Base-by-base conservation (phyloP, 1,140 invertebrate species). In the Anadara kagoshimensis region DNA sequence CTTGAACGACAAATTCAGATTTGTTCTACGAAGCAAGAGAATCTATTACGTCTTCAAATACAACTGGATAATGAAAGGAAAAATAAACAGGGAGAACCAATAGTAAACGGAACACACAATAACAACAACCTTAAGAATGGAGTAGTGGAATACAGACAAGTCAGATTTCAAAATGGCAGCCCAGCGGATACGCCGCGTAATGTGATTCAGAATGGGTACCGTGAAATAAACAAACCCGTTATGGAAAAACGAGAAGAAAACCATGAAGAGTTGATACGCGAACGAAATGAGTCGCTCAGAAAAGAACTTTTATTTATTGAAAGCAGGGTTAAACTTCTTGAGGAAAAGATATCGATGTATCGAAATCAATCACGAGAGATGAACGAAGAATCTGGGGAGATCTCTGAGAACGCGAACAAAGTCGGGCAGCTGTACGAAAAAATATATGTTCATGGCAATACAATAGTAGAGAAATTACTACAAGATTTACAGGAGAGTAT, bases 331-430 rank as follows among this genome's bases (percentile, higher is more conserved):
- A 69, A 70, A 62, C 44, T 75, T 4, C 36, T 75, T 7, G 73
- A 75, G 43, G 73, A 75, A 47, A 75, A 69, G 36, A 44, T 75
- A 12, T 53, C 62, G 16, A 54, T 75, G 45, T 75, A 75, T 24
- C 53, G 73, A 11, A 70, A 36, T 14, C 62, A 69, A 36, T 29
- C 51, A 10, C 45, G 73, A 8, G 45, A 70, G 36, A 12, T 69
- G 16, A 66, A 53, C 10, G 45, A 61, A 20, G 67, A 75, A 56
- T 53, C 70, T 14, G 61, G 67, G 8, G 61, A 65, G 16, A 54
- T 75, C 18, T 41, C 54, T 10, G 45, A 53, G 14, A 68, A 70
- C n/a, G 53, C 64, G 7, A 69, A 53, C 41, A 64, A 64, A n/a
- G 16, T 70, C 7, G 36, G 44, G 16, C 62, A 69, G 43, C 62